Evolutionary conservation across 2,113 vertebrate genomes (phyloP).

Genomic region (Rhinopithecus roxellana): DNA sequence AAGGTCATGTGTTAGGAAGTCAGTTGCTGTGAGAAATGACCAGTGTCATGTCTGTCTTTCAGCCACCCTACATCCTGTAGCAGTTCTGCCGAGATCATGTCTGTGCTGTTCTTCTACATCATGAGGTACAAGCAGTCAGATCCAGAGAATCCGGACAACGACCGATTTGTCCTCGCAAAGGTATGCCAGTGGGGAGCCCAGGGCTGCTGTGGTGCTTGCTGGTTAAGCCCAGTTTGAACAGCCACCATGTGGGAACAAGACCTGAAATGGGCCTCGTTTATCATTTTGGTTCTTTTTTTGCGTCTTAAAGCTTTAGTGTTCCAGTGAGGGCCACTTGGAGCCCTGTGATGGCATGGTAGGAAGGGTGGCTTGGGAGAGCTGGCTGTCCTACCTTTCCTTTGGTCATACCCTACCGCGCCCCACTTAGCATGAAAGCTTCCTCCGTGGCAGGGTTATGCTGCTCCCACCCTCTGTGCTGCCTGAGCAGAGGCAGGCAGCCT

Average conservation of each 20-base stretch:
- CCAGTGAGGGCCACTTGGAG: not conserved
- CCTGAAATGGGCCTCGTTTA: not conserved
- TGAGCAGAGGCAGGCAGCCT: conserved; percentile 86
- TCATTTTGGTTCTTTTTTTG: not conserved
- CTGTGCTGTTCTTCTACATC: conserved; percentile 90
- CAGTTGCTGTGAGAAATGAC: not conserved
- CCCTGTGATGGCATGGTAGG: not conserved
- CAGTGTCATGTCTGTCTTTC: conserved; percentile 76
- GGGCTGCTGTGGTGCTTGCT: not conserved
- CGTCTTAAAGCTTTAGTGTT: not conserved
- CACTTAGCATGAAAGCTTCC: not conserved
- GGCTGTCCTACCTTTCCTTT: not conserved
- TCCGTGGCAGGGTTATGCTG: conserved; percentile 81
- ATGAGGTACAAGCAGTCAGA: conserved; percentile 89
- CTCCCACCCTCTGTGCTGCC: conserved; percentile 84
- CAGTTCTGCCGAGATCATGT: conserved; percentile 91
- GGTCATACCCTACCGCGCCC: not conserved
- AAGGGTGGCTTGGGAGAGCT: not conserved
- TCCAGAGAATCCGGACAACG: conserved; percentile 87
- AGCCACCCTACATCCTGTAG: conserved; percentile 90
- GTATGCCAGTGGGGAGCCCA: conserved; percentile 77
- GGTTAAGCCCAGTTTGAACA: not conserved
- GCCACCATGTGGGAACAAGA: not conserved
- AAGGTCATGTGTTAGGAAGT: not conserved
- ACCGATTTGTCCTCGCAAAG: conserved; percentile 91